phyloP scores from a whole-genome alignment of 2,888 invertebrate genomes.

The Drosophila longiperda region DNA sequence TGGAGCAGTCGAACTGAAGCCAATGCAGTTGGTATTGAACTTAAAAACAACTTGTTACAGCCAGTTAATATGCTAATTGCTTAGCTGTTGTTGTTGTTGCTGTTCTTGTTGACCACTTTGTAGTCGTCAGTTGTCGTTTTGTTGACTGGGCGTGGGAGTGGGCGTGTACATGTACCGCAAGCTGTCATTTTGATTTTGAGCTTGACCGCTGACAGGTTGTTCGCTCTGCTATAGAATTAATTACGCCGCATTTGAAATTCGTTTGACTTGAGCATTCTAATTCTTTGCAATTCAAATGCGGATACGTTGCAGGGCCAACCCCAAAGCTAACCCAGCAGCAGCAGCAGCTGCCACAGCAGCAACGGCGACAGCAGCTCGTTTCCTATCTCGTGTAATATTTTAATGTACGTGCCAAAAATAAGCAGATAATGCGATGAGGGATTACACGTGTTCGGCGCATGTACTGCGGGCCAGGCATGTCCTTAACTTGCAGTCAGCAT shows the following conservation, averaged over 20 bases:
- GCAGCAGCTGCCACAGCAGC: constrained; percentile 18
- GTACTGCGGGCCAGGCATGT: constrained; percentile 53
- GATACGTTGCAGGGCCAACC: constrained; percentile 58
- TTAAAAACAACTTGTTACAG: constrained; percentile 39
- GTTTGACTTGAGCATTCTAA: constrained; percentile 60
- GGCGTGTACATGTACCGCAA: constrained; percentile 42
- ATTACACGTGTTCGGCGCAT: constrained; percentile 69
- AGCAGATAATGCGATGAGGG: constrained; percentile 37
- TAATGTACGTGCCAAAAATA: constrained; percentile 75
- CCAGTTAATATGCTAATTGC: constrained; percentile 69
- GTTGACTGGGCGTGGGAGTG: constrained; percentile 25
- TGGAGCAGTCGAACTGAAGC: constrained; percentile 40
- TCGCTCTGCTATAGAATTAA: constrained; percentile 61
- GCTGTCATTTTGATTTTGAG: constrained; percentile 72
- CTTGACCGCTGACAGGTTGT: constrained; percentile 64
- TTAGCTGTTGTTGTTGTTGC: not conserved
- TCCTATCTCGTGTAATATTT: constrained; percentile 77
- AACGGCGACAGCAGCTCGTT: constrained; percentile 36
- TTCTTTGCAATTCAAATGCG: constrained; percentile 66
- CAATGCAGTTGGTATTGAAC: constrained; percentile 63
- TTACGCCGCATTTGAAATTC: constrained; percentile 61
- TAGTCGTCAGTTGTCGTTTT: constrained; percentile 27
- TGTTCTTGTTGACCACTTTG: constrained; percentile 54
- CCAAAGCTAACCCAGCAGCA: constrained; percentile 37
- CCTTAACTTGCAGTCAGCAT: constrained; percentile 57